phyloP scores from a whole-genome alignment of 2,888 invertebrate species.

The Prostheceraeus crozeri region DNA sequence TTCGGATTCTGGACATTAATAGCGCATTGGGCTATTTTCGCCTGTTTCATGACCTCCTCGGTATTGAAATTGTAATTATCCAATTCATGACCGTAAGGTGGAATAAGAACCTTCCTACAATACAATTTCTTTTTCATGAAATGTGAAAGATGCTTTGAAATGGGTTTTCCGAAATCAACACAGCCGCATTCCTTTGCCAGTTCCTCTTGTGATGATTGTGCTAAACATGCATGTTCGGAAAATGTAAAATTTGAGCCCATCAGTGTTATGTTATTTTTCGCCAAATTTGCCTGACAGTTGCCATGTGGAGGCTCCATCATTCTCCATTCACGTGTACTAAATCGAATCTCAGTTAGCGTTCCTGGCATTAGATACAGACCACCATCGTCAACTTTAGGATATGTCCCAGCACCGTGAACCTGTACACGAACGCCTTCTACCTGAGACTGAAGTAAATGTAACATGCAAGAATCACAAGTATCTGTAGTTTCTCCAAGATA shows the following conservation, averaged over 20 bases:
- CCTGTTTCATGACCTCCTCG: no score
- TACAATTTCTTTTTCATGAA: not conserved
- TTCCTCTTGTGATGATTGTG: not conserved
- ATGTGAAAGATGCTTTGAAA: not conserved
- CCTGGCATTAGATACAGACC: conserved; percentile 33
- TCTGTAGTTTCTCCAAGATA: conserved; percentile 20
- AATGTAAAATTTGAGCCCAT: conserved; percentile 3
- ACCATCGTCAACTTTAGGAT: conserved; percentile 33
- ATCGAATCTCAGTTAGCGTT: conserved; percentile 34
- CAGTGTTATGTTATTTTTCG: not conserved
- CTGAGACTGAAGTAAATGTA: conserved; percentile 23
- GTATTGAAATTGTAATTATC: no score
- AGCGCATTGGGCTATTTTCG: no score
- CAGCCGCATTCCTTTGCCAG: not conserved
- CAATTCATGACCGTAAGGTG: no score
- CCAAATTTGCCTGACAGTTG: no score
- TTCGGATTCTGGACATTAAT: no score
- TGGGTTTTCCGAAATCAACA: not conserved
- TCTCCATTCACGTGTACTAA: conserved; percentile 30
- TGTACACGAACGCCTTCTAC: conserved; percentile 31
- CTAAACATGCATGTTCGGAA: conserved; percentile 13
- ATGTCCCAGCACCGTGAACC: conserved; percentile 34
- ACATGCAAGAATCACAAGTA: conserved; percentile 32
- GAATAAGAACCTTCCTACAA: no score
- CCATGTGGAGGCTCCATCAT: conserved; percentile 37